These are phyloP conservation scores for Schizopygopsis pylzovi DNA, from an alignment of 2,797 vertebrate species.

Conservation along the genomic window DNA sequence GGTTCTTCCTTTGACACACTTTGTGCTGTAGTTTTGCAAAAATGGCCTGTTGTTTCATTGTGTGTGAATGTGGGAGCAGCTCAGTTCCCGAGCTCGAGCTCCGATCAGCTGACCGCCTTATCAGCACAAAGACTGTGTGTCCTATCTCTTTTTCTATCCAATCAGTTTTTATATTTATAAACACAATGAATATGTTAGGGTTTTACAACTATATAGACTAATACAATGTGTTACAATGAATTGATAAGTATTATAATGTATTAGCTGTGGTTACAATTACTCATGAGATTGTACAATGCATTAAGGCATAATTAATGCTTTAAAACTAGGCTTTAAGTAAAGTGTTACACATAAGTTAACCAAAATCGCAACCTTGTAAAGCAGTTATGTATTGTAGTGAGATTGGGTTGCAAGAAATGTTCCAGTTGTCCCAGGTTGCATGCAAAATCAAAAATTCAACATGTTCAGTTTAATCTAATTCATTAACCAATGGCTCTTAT, in stretches of 20 bases:
- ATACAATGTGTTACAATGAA: no score
- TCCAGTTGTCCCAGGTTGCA: background rate
- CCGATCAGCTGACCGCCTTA: conserved; percentile 33
- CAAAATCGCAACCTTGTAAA: background rate
- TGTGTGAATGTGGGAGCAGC: conserved; percentile 21
- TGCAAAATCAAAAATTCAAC: background rate
- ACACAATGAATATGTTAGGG: background rate
- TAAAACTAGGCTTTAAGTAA: no score
- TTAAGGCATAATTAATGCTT: no score
- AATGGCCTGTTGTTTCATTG: conserved; percentile 9
- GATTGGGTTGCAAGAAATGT: background rate
- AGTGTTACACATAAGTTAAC: no score
- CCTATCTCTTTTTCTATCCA: conserved; percentile 15
- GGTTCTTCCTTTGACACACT: conserved; percentile 45
- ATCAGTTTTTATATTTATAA: background rate
- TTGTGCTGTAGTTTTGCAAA: conserved; percentile 26
- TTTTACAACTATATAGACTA: background rate
- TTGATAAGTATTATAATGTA: no score
- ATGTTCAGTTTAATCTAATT: background rate
- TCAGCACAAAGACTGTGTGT: conserved; percentile 45
- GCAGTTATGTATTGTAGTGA: background rate
- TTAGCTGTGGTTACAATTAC: no score
- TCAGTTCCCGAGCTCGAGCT: conserved; percentile 19
- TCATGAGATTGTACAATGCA: no score
- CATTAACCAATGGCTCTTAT: background rate